phyloP scores from a whole-genome alignment of 23 tunicate species.

The Trididemnum miniatum region DNA sequence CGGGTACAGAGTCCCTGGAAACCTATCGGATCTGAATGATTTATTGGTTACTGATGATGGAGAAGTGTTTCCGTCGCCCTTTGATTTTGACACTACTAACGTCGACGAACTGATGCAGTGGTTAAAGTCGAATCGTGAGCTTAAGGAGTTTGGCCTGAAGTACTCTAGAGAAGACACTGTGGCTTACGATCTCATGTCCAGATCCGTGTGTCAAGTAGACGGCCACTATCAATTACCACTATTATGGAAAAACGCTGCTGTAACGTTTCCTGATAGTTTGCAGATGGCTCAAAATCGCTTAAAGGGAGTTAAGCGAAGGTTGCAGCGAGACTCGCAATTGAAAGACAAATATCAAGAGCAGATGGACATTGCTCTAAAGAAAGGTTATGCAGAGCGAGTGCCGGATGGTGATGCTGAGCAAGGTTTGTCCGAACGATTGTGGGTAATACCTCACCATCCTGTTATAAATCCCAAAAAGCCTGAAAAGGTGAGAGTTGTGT shows the following conservation, averaged over 20 bases:
- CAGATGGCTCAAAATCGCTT: slow-evolving; percentile 11
- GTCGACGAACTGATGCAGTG: neutral
- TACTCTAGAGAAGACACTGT: slow-evolving; percentile 4
- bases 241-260: slow-evolving; percentile 17
- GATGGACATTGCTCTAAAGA: neutral
- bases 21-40: neutral
- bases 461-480: slow-evolving; percentile 14
- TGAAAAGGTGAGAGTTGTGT: slow-evolving; percentile 25
- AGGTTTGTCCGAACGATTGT: neutral
- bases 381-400: slow-evolving; percentile 4
- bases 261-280: neutral
- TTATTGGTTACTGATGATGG: slow-evolving; percentile 10
- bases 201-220: neutral
- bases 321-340: neutral
- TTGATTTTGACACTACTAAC: neutral
- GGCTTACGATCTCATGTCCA: slow-evolving; percentile 4
- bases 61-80: neutral
- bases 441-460: slow-evolving; percentile 23
- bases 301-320: neutral
- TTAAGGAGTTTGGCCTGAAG: neutral
- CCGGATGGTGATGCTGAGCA: neutral
- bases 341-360: neutral
- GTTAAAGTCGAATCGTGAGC: neutral
- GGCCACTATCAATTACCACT: slow-evolving; percentile 13
- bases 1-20: neutral